Evolutionary conservation across 2,888 invertebrate genomes (phyloP).

Genomic region (Griposia aprilina): DNA sequence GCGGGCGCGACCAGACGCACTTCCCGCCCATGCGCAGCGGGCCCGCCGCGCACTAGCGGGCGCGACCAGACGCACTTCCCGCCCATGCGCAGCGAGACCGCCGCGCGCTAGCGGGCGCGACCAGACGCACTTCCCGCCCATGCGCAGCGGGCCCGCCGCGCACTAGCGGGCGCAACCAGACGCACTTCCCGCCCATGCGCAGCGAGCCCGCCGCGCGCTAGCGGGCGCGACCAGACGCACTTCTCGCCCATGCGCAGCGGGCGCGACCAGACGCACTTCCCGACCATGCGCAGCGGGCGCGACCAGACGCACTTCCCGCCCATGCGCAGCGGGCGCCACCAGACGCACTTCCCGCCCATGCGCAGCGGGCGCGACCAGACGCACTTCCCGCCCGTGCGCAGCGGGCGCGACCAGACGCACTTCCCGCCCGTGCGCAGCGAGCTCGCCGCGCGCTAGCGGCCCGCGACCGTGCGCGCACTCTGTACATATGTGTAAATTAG

Average conservation of each 20-base stretch:
- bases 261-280: too few relatives aligned
- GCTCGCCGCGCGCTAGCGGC: slow-evolving; percentile 21
- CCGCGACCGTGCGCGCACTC: slow-evolving; percentile 70
- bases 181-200: too few relatives aligned
- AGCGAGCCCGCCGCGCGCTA: slow-evolving; percentile 93
- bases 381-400: too few relatives aligned
- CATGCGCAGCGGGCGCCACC: slow-evolving; percentile 92
- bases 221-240: slow-evolving; percentile 94
- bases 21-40: too few relatives aligned
- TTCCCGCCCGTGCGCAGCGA: slow-evolving; percentile 93
- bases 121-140: slow-evolving; percentile 96
- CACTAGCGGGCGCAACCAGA: not conserved
- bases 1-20: too few relatives aligned
- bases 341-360: slow-evolving; percentile 95
- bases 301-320: slow-evolving; percentile 96
- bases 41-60: slow-evolving; percentile 93
- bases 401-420: slow-evolving; percentile 94
- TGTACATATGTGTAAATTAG: slow-evolving; percentile 62
- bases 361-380: slow-evolving; percentile 64
- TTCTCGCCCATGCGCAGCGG: slow-evolving; percentile 93
- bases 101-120: slow-evolving; percentile 94
- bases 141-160: slow-evolving; percentile 75
- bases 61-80: too few relatives aligned
- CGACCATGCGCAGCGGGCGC: slow-evolving; percentile 81
- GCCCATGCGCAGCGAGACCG: too few relatives aligned